Evolutionary conservation across 2,113 vertebrate species (phyloP).

Genomic region (Gopherus flavomarginatus): DNA sequence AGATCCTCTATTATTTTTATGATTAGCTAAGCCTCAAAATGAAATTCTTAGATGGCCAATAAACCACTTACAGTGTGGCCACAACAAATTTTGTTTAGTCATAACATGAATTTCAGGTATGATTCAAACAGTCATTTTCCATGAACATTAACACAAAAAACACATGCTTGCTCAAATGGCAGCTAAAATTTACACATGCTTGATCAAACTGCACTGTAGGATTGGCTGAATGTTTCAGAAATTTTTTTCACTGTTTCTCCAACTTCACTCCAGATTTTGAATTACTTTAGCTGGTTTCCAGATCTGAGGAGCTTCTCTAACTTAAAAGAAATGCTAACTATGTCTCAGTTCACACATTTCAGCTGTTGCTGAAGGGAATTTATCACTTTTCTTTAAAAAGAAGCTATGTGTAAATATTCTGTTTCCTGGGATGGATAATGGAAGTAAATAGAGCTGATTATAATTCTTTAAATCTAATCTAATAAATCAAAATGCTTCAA

Average conservation of each 20-base stretch:
- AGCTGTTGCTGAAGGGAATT: neutral
- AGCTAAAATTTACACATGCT: neutral
- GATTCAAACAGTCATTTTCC: neutral
- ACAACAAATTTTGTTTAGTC: neutral
- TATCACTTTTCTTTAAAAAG: neutral
- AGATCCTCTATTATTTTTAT: neutral
- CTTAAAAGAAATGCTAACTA: neutral
- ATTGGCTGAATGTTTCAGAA: neutral
- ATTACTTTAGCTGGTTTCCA: conserved; percentile 2
- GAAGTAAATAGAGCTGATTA: neutral
- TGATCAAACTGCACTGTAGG: neutral
- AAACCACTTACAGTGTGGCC: neutral
- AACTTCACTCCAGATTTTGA: neutral
- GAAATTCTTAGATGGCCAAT: neutral
- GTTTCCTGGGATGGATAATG: neutral
- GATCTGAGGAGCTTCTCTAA: neutral
- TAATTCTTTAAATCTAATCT: neutral
- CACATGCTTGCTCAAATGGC: accelerated
- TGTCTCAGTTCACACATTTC: neutral
- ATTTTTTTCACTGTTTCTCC: neutral
- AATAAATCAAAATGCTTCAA: neutral
- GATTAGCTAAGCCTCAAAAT: neutral
- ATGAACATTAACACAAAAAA: neutral
- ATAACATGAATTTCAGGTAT: neutral
- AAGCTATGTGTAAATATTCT: neutral